A percentile compares a stretch with the other conserved stretches of the same genome.
These are phyloP conservation scores for Oreohelix idahoensis DNA, from an alignment of 1,140 invertebrate genomes.

Conservation along the genomic window DNA sequence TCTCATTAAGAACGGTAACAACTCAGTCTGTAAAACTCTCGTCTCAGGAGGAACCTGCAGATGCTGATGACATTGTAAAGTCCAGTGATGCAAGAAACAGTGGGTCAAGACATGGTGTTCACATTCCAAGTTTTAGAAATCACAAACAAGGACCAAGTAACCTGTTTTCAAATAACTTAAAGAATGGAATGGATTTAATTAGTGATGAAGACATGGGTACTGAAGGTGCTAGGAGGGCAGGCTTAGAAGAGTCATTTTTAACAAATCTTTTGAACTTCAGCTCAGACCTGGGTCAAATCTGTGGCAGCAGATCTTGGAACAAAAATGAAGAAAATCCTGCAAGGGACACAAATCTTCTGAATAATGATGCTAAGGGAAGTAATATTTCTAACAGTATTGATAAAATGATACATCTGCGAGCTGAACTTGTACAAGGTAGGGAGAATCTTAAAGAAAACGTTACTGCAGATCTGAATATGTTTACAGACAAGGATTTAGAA, in stretches of 20 bases:
- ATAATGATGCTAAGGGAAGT: background rate
- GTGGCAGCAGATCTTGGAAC: background rate
- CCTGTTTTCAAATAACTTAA: background rate
- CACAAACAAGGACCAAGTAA: background rate
- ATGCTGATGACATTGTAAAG: background rate
- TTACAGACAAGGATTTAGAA: conserved; percentile 14
- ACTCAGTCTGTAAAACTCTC: background rate
- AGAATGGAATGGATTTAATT: background rate
- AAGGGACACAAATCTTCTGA: background rate
- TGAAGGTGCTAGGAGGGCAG: background rate
- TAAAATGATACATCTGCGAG: background rate
- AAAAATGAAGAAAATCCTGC: background rate
- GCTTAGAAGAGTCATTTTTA: conserved; percentile 14
- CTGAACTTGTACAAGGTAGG: background rate
- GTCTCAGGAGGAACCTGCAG: background rate
- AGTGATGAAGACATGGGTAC: background rate
- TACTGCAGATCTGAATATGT: conserved; percentile 12
- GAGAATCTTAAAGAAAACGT: background rate
- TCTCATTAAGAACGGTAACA: background rate
- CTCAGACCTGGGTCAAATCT: background rate
- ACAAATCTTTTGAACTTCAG: conserved; percentile 27
- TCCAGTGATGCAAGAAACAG: background rate
- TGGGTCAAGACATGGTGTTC: background rate
- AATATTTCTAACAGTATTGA: background rate
- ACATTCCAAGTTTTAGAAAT: background rate